Conservation (phyloP, 2,113 vertebrate genomes). For the Xyrauchen texanus region DNA sequence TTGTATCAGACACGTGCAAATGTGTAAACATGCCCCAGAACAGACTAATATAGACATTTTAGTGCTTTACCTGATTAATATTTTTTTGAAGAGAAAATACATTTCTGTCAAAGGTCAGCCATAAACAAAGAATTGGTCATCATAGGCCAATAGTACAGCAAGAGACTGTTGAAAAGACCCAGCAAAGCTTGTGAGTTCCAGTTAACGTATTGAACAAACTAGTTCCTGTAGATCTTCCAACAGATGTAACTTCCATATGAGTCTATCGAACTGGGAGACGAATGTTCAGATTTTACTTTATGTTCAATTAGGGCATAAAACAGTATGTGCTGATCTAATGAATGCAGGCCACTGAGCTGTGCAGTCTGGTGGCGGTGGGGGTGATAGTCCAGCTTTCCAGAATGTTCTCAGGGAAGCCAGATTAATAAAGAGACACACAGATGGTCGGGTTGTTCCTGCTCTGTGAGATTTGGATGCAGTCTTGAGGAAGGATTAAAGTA, state of each 20-base stretch:
- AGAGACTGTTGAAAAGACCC: not conserved
- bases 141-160: not conserved
- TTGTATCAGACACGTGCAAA: slow-evolving; percentile 5
- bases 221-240: not conserved
- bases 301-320: slow-evolving; percentile 23
- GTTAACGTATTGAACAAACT: not conserved
- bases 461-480: slow-evolving; percentile 73
- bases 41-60: not conserved
- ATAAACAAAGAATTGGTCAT: not conserved
- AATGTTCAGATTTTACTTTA: slow-evolving; percentile 29
- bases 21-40: slow-evolving; percentile 21
- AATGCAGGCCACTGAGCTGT: slow-evolving; percentile 38
- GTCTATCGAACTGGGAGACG: not conserved
- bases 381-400: slow-evolving; percentile 45
- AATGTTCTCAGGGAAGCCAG: slow-evolving; percentile 66
- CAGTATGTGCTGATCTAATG: slow-evolving; percentile 31
- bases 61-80: not conserved
- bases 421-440: slow-evolving; percentile 77
- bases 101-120: not conserved
- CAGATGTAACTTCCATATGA: slow-evolving; percentile 1
- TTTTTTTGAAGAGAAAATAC: not conserved
- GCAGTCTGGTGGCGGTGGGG: slow-evolving; percentile 32
- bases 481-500: slow-evolving; percentile 61
- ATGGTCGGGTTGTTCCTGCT: slow-evolving; percentile 81
- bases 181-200: not conserved